Evolutionary conservation across 2,888 invertebrate genomes (phyloP), one percentile per base, ranked within the genome.

Genomic region (Nymphalis polychloros): DNA sequence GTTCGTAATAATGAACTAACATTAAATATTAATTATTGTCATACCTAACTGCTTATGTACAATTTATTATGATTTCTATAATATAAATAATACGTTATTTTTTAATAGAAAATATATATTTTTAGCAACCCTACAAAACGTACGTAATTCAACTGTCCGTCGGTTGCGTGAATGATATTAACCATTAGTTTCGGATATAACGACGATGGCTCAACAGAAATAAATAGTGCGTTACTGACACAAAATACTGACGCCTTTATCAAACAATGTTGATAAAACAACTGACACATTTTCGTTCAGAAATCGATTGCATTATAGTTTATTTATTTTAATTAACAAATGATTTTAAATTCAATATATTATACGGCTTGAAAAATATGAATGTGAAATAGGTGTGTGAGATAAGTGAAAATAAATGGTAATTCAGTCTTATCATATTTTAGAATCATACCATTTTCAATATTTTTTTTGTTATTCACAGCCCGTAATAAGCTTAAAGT

Each of bases 141-240:
- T 31, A 31, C 31, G 31, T 35, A 55, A 55, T n/a, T 57, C 50
- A 41, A 17, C 8, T 10, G 57, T 53, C 20, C 48, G 31, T 59
- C 27, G 46, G 59, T 63, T 59, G 50, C 63, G 59, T 53, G 59
- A 69, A 23, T 61, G 61, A 64, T 67, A 31, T 64, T 52, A 69
- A 19, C 57, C 35, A 57, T 57, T 57, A 57, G 57, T 57, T 57
- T 57, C 47, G 68, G 47, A 48, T 27, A 35, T 10, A 31, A 17
- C 47, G n/a, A 62, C 48, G 50, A 27, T 63, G 63, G 50, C 52
- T 10, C 63, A 63, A 59, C 59, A 31, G 67, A 27, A 63, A 59
- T 35, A 67, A 67, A 59, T 50, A 67, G 63, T 63, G 63, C 52
- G 63, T 63, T 67, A 59, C 63, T 67, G 67, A 19, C 63, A 59